Conservation (phyloP, 2,113 vertebrate genomes). For the Stigmatopora argus region DNA sequence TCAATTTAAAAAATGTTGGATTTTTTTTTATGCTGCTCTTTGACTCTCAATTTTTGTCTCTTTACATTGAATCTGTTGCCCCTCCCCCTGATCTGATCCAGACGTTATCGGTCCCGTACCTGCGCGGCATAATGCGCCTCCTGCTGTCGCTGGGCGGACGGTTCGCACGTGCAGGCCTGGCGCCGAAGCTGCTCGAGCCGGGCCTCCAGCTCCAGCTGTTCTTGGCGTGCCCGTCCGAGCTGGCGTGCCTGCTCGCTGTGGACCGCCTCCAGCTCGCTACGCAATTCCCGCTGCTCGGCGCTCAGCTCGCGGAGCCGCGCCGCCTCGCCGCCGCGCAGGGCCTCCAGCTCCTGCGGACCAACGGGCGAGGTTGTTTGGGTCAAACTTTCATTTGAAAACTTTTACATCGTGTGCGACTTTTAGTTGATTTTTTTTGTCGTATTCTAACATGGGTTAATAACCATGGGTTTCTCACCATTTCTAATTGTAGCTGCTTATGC, state of each 20-base stretch:
- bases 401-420: too few relatives aligned
- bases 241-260: conserved; percentile 88
- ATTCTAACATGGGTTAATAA: too few relatives aligned
- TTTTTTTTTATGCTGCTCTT: too few relatives aligned
- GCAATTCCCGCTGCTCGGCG: conserved; percentile 85
- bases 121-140: conserved; percentile 90
- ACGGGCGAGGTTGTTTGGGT: conserved; percentile 3
- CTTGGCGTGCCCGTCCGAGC: conserved; percentile 88
- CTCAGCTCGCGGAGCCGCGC: conserved; percentile 84
- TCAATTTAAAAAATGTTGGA: too few relatives aligned
- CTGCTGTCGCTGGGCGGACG: conserved; percentile 79
- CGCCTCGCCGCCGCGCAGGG: conserved; percentile 77
- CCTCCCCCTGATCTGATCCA: too few relatives aligned
- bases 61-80: too few relatives aligned
- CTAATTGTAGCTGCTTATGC: conserved; percentile 89
- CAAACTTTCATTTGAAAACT: too few relatives aligned
- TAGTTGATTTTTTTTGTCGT: too few relatives aligned
- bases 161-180: conserved; percentile 88
- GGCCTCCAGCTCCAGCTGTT: conserved; percentile 90
- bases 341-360: conserved; percentile 73
- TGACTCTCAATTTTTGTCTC: too few relatives aligned
- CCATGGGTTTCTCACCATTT: conserved; percentile 76
- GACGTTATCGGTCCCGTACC: conserved; percentile 77
- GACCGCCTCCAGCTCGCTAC: conserved; percentile 87
- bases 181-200: conserved; percentile 91